Percentiles rank a stretch among this genome's conserved stretches.
phyloP scores from a whole-genome alignment of 2,113 vertebrate genomes.

The Brachyistius frenatus region DNA sequence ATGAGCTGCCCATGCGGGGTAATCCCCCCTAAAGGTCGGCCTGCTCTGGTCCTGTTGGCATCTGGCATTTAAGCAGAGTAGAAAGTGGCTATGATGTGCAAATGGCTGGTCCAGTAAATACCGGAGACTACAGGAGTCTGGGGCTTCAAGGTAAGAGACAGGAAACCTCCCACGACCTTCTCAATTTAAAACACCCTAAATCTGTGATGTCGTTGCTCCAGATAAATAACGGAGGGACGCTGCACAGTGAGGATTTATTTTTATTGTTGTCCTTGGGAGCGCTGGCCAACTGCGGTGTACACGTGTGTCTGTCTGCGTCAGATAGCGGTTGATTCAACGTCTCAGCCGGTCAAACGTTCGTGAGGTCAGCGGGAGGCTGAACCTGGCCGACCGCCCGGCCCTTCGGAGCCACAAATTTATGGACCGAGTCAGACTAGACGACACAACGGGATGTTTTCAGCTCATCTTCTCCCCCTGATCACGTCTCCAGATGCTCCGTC shows the following conservation, averaged over 20 bases:
- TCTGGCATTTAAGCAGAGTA: neutral
- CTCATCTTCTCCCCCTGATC: neutral
- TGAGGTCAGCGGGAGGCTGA: constrained; percentile 34
- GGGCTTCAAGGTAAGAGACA: neutral
- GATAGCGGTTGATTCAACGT: constrained; percentile 53
- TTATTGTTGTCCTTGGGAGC: constrained; percentile 15
- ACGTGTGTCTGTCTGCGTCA: constrained; percentile 40
- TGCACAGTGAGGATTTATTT: constrained; percentile 17
- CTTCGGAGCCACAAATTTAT: constrained; percentile 42
- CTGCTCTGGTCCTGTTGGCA: neutral
- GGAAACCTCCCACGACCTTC: neutral
- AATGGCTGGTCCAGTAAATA: neutral
- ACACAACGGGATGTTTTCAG: constrained; percentile 13
- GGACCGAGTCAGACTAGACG: neutral
- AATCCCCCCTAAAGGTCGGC: constrained; percentile 57
- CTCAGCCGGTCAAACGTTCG: constrained; percentile 45
- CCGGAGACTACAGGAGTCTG: neutral
- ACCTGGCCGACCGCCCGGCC: constrained; percentile 37
- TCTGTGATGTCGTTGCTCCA: neutral
- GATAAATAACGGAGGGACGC: constrained; percentile 18
- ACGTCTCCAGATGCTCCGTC: constrained; percentile 9
- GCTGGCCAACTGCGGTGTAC: constrained; percentile 6
- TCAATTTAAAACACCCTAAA: neutral
- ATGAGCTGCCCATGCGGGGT: constrained; percentile 34
- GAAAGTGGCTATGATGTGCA: neutral